Percentiles rank a stretch among this genome's conserved stretches.
Evolutionary conservation across 2,113 vertebrate species (phyloP).

Genomic region (Chloebia gouldiae): DNA sequence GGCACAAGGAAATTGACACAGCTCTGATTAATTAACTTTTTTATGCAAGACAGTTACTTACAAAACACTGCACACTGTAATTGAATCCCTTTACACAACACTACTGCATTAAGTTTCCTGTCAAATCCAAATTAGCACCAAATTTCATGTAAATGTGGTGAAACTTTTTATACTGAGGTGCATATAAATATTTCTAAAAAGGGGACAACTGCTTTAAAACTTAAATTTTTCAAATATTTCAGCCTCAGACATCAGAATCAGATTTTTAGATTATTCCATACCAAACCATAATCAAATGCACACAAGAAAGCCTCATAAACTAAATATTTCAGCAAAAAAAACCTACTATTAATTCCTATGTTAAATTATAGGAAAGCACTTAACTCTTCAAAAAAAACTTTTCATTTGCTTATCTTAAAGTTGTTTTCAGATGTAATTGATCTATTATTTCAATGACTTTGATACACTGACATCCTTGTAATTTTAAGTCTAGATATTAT

Average conservation of each 20-base stretch:
- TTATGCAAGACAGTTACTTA: slow-evolving; percentile 79
- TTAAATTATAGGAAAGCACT: not conserved
- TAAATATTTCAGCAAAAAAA: not conserved
- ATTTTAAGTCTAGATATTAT: not conserved
- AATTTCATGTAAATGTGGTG: slow-evolving; percentile 25
- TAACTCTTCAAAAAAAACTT: not conserved
- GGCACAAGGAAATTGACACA: slow-evolving; percentile 84
- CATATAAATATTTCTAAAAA: not conserved
- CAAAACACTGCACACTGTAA: slow-evolving; percentile 76
- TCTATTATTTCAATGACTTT: not conserved
- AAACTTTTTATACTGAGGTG: not conserved
- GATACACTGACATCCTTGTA: not conserved
- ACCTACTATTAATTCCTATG: not conserved
- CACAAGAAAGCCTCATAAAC: not conserved
- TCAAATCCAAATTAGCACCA: slow-evolving; percentile 66
- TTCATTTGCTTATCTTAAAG: not conserved
- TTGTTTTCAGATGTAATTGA: not conserved
- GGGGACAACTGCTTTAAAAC: not conserved
- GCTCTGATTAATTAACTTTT: slow-evolving; percentile 88
- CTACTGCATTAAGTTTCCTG: slow-evolving; percentile 67
- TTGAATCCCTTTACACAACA: slow-evolving; percentile 75
- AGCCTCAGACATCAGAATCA: not conserved
- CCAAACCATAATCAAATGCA: not conserved
- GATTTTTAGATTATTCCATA: not conserved
- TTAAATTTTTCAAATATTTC: not conserved